These are phyloP conservation scores for Zelleria hepariella DNA, from an alignment of 2,888 invertebrate species.

Conservation along the genomic window DNA sequence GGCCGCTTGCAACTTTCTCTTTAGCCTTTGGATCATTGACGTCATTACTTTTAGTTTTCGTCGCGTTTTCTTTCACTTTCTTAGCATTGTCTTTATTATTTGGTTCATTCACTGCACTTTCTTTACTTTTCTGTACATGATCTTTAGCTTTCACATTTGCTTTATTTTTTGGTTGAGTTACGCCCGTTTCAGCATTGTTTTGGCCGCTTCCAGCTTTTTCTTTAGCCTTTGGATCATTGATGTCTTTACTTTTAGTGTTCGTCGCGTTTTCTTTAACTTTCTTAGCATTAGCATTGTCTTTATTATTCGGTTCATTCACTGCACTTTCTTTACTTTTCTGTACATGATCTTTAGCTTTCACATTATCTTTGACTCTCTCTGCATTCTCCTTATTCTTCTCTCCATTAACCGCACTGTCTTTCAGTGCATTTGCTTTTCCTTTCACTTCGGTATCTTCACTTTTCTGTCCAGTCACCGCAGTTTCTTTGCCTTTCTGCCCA, in stretches of 20 bases:
- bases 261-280: background rate
- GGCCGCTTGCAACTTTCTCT: conserved; percentile 11
- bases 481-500: conserved; percentile 10
- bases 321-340: background rate
- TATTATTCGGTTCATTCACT: conserved; percentile 7
- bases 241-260: background rate
- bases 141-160: background rate
- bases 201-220: background rate
- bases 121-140: background rate
- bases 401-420: conserved; percentile 9
- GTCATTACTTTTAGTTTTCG: background rate
- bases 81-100: background rate
- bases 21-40: conserved; percentile 10
- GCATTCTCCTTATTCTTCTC: background rate
- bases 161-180: background rate
- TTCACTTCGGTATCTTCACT: conserved; percentile 7
- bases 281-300: background rate
- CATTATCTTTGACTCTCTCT: background rate
- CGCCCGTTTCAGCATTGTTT: background rate
- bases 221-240: background rate
- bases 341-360: background rate
- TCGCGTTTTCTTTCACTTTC: background rate
- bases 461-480: background rate
- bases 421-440: conserved; percentile 5
- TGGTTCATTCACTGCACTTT: conserved; percentile 5